Base-by-base conservation (phyloP, 2,888 invertebrate species). In the Ophion ellenae region DNA sequence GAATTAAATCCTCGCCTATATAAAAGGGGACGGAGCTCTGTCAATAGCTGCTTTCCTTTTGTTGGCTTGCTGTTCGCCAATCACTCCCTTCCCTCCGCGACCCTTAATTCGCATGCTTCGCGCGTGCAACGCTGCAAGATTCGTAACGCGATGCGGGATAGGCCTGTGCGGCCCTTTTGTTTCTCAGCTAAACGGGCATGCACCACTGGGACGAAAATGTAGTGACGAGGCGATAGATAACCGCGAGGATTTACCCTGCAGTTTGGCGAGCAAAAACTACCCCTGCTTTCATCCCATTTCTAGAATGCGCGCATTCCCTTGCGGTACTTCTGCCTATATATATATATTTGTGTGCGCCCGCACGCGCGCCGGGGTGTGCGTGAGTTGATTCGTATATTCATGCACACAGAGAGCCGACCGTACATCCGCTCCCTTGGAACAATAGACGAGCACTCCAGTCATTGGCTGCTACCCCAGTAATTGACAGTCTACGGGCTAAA, bases 211-310 rank as follows among this genome's bases (percentile, higher is more conserved):
- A 63, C 59, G 74, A 53, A 71, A 70, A 70, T 76, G 59, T 73
- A 84, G 40, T 61, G 69, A 75, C 69, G 69, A 69, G 69, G 69
- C 63, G 53, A 53, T 32, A 28, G 67, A 47, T 14, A 71, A 53
- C 17, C 28, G 57, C 6, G 1, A 57, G 28, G 53, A 20, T 69
- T 75, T 61, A 59, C 3, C 11, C 2, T 57, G 83, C 59, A 63
- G 66, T 67, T 45, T 63, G 40, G 45, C 40, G 83, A 63, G 63
- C 53, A 78, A 83, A 78, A 83, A 85, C 85, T 74, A 85, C 74
- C 63, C 78, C 40, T 9, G 6, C 6, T 40, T 40, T 40, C 61
- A 80, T 76, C 67, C 78, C 80, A 82, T 81, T 86, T 74, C 47
- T 53, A 69, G 63, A 57, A 24, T 36, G 9, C 40, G 66, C 36